These are phyloP conservation scores for Dicyrtomina minuta DNA, from an alignment of 2,888 invertebrate species.

Conservation along the genomic window DNA sequence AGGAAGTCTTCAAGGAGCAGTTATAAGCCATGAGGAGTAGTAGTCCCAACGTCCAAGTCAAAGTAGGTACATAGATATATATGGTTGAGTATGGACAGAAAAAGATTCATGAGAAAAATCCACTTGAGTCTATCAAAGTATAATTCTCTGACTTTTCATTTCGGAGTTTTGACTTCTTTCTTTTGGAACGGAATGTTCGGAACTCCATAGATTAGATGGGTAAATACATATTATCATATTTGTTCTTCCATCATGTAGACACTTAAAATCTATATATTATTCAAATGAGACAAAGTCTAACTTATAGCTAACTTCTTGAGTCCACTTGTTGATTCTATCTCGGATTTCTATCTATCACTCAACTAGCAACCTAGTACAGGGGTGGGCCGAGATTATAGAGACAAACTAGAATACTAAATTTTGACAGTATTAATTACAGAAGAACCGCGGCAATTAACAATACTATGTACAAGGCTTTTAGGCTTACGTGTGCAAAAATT, in stretches of 20 bases:
- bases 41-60: neutral
- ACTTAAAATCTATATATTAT: neutral
- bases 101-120: conserved; percentile 14
- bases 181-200: conserved; percentile 11
- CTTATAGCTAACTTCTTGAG: conserved; percentile 12
- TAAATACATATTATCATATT: neutral
- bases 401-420: too few relatives aligned
- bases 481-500: too few relatives aligned
- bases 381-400: too few relatives aligned
- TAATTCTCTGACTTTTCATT: neutral
- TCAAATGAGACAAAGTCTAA: neutral
- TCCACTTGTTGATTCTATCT: conserved; percentile 35
- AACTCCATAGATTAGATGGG: conserved; percentile 6
- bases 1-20: conserved; percentile 21
- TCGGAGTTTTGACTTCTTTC: neutral
- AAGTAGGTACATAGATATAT: neutral
- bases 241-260: conserved; percentile 4
- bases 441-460: too few relatives aligned
- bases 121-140: neutral
- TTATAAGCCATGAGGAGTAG: neutral
- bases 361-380: neutral
- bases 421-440: too few relatives aligned
- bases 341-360: conserved; percentile 20
- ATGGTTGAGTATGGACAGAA: neutral
- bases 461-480: too few relatives aligned